Base-by-base conservation (phyloP, 2,797 vertebrate genomes). In the Ispidina picta region DNA sequence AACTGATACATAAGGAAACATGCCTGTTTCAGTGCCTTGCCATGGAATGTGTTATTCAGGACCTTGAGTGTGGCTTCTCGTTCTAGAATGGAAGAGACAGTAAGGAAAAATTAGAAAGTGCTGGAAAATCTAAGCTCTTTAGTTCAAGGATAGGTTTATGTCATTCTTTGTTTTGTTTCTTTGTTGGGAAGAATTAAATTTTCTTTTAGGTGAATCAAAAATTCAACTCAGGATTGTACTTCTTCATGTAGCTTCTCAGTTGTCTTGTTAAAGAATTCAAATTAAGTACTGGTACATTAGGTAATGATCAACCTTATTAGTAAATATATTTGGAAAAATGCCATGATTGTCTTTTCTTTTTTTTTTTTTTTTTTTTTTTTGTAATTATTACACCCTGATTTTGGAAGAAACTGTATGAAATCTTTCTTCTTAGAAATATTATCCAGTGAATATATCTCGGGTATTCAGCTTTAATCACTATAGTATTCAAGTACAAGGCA, bases 271-370 rank as follows among this genome's bases (percentile, higher is more conserved):
- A 74, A 64, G 29, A 82, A 76, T 62, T 86, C 25, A 48, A 8
- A n/a, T 51, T 26, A 71, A 31, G 8, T 18, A 41, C 31, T 1
- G 2, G 6, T 52, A 22, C 54, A 2, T 80, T 63, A 62, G 15
- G 21, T 68, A 41, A 48, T 62, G 58, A 70, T 59, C 51, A 63
- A 22, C 31, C 52, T 68, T 51, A 41, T 83, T 87, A 65, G 26
- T 56, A 51, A 77, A 60, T 90, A 26, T 22, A 54, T 90, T 94
- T 84, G 16, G 41, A 52, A 60, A 90, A 87, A 85, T 35, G 20
- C 12, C 11, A 1, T 55, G 23, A 51, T 93, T 15, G 5, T 87
- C 66, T 77, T 90, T n/a, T n/a, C n/a, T n/a, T 46, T 72, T 16
- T 82, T 76, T 66, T 35, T 35, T 77, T 88, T 46, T 72, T 19